These are phyloP conservation scores for Hanleya hanleyi DNA, from an alignment of 2,888 invertebrate species.

Conservation along the genomic window DNA sequence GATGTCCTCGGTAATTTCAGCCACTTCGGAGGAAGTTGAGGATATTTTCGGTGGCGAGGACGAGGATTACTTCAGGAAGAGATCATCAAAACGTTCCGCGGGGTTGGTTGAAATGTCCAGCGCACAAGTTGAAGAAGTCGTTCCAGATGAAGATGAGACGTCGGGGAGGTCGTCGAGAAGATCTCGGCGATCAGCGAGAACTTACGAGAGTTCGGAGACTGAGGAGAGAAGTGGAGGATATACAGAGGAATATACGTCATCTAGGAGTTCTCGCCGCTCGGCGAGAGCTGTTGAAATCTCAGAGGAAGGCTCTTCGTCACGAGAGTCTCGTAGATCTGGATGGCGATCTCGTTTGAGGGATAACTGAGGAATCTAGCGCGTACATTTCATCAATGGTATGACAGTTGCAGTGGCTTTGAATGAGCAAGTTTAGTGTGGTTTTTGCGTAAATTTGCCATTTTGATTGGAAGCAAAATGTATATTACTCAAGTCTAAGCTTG, in stretches of 20 bases:
- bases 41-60: neutral
- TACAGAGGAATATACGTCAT: neutral
- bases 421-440: no score
- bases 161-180: neutral
- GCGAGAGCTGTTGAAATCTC: neutral
- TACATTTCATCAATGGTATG: neutral
- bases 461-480: no score
- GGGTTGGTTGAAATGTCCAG: neutral
- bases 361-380: neutral
- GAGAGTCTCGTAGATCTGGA: neutral
- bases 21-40: neutral
- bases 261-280: neutral
- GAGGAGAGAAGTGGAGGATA: neutral
- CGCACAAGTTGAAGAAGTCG: neutral
- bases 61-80: neutral
- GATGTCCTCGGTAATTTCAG: neutral
- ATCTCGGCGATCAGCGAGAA: neutral
- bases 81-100: neutral
- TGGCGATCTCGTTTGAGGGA: constrained; percentile 2
- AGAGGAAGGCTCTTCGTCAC: neutral
- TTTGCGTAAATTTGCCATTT: no score
- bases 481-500: no score
- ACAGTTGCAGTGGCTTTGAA: neutral
- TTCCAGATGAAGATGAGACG: neutral
- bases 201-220: neutral